Conservation (phyloP, 1,140 invertebrate species). For the Papilio xuthus region DNA sequence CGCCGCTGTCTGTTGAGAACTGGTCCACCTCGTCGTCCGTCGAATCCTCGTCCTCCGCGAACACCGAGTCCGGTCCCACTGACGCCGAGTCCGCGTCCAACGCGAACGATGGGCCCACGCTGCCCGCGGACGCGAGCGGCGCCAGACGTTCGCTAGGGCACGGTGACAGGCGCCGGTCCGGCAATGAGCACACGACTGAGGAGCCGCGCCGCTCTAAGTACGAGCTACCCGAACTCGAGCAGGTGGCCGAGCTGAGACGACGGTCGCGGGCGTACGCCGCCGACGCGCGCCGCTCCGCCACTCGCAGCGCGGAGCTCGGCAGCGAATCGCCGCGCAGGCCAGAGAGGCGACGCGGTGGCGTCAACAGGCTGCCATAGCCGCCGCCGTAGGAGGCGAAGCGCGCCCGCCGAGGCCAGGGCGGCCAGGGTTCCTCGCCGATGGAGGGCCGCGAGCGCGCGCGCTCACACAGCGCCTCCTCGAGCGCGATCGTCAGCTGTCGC, state of each 20-base stretch:
- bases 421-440: slow-evolving; percentile 69
- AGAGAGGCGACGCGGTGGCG: slow-evolving; percentile 83
- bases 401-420: slow-evolving; percentile 79
- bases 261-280: slow-evolving; percentile 82
- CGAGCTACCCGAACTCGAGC: slow-evolving; percentile 90
- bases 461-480: slow-evolving; percentile 85
- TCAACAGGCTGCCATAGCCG: slow-evolving; percentile 86
- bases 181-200: slow-evolving; percentile 87
- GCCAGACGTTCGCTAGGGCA: slow-evolving; percentile 88
- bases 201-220: slow-evolving; percentile 90
- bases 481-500: slow-evolving; percentile 85
- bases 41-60: slow-evolving; percentile 87
- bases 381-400: slow-evolving; percentile 87
- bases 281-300: slow-evolving; percentile 79
- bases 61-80: slow-evolving; percentile 88
- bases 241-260: slow-evolving; percentile 89
- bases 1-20: slow-evolving; percentile 90
- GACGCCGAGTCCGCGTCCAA: slow-evolving; percentile 87
- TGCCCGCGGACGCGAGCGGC: slow-evolving; percentile 89
- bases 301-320: slow-evolving; percentile 80
- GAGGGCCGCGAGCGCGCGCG: slow-evolving; percentile 76
- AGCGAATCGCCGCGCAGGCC: slow-evolving; percentile 81
- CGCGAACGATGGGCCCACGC: slow-evolving; percentile 85
- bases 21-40: slow-evolving; percentile 91
- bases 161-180: slow-evolving; percentile 86